Evolutionary conservation across 2,888 invertebrate genomes (phyloP).

Genomic region (Hyalella azteca): DNA sequence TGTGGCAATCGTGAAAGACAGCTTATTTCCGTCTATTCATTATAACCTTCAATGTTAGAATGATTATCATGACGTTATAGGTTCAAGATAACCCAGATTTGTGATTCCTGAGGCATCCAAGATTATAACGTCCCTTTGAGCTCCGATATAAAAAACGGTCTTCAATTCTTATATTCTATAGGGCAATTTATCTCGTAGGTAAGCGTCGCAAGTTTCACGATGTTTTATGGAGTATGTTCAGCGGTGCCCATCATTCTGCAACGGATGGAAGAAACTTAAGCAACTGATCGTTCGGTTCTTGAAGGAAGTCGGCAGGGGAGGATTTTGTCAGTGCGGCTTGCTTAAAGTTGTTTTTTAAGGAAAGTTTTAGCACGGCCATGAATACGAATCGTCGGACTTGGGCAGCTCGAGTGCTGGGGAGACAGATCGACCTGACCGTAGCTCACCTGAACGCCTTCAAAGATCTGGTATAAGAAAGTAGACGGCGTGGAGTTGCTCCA

Average conservation of each 20-base stretch:
- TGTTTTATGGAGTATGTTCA: constrained; percentile 31
- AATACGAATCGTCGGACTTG: constrained; percentile 35
- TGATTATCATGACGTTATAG: too few relatives aligned
- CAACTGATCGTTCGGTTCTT: constrained; percentile 28
- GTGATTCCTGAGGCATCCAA: too few relatives aligned
- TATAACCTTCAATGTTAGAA: too few relatives aligned
- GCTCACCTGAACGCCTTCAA: constrained; percentile 21
- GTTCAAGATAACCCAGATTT: too few relatives aligned
- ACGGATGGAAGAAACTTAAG: constrained; percentile 20
- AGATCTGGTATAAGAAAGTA: too few relatives aligned
- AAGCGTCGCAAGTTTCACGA: constrained; percentile 10
- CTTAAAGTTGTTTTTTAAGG: constrained; percentile 33
- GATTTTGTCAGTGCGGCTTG: constrained; percentile 30
- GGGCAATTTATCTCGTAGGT: constrained; percentile 16
- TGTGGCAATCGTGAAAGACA: too few relatives aligned
- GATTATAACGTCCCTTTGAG: too few relatives aligned
- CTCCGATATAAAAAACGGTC: too few relatives aligned
- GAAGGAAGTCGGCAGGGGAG: constrained; percentile 12
- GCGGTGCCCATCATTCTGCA: constrained; percentile 13
- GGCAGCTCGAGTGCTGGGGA: constrained; percentile 26
- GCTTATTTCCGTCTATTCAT: too few relatives aligned
- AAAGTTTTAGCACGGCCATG: constrained; percentile 27
- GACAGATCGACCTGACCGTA: constrained; percentile 23
- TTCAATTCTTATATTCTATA: not conserved
- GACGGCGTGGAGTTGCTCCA: too few relatives aligned